These are phyloP conservation scores for Aelia acuminata DNA, from an alignment of 2,888 invertebrate species.

Conservation along the genomic window DNA sequence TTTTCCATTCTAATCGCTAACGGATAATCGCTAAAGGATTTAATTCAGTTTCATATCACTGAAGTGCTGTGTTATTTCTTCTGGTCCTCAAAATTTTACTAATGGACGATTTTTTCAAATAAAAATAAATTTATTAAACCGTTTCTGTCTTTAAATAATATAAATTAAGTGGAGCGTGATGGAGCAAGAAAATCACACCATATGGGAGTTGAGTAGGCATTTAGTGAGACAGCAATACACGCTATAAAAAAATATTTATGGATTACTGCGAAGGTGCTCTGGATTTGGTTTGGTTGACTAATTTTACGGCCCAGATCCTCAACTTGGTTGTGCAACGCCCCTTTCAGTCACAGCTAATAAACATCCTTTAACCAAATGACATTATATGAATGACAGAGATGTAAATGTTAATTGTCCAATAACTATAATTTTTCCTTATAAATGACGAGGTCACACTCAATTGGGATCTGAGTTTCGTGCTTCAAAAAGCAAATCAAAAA, in stretches of 20 bases:
- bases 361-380: background rate
- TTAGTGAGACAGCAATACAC: conserved; percentile 8
- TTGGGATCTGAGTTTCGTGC: too few species aligned
- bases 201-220: background rate
- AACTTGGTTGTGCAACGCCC: conserved; percentile 15
- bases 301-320: conserved; percentile 27
- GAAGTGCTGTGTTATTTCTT: too few species aligned
- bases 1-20: too few species aligned
- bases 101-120: background rate
- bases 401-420: background rate
- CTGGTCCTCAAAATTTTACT: too few species aligned
- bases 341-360: conserved; percentile 30
- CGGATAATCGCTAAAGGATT: too few species aligned
- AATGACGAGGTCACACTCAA: background rate
- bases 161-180: background rate
- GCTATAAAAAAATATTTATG: background rate
- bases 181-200: background rate
- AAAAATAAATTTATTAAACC: background rate
- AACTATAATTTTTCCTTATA: background rate
- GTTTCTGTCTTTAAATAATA: background rate
- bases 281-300: background rate
- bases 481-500: too few species aligned
- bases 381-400: background rate
- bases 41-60: too few species aligned
- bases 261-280: background rate